A percentile compares a stretch with the other conserved stretches of the same genome.
These are phyloP conservation scores for Sceloporus undulatus DNA, from an alignment of 2,113 vertebrate genomes.

Conservation along the genomic window DNA sequence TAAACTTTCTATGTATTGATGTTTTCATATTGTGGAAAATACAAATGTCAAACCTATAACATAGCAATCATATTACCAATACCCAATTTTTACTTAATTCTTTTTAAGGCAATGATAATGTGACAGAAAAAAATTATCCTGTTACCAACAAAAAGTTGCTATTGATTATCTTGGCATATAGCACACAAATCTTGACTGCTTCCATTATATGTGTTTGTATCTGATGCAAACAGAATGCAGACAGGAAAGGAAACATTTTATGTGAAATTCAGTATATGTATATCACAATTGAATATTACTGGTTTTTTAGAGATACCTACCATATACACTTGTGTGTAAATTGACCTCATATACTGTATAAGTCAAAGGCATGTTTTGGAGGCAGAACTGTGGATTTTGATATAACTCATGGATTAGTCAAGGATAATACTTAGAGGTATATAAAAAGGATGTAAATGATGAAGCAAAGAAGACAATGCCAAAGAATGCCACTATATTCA, in stretches of 20 bases:
- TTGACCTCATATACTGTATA: too few relatives aligned
- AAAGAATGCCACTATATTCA: too few relatives aligned
- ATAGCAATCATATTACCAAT: conserved; percentile 50
- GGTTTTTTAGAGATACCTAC: too few relatives aligned
- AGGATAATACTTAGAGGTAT: too few relatives aligned
- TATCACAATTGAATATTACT: too few relatives aligned
- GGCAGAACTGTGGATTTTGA: too few relatives aligned
- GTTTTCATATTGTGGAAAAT: conserved; percentile 53
- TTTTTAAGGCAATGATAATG: conserved; percentile 56
- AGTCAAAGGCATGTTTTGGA: too few relatives aligned
- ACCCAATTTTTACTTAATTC: conserved; percentile 49
- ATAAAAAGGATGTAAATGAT: too few relatives aligned
- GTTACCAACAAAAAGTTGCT: conserved; percentile 25
- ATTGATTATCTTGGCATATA: conserved; percentile 26
- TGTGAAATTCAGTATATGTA: neutral
- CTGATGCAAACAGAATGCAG: neutral
- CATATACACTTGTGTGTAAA: too few relatives aligned
- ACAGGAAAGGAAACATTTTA: neutral
- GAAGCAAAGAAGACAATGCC: too few relatives aligned
- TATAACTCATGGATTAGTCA: too few relatives aligned
- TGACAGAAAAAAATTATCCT: conserved; percentile 40
- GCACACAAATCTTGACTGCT: neutral
- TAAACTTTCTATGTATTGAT: conserved; percentile 46
- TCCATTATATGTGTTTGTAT: neutral
- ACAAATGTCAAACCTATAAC: conserved; percentile 64